Base-by-base conservation (phyloP, 2,113 vertebrate genomes). In the Oxyura jamaicensis region DNA sequence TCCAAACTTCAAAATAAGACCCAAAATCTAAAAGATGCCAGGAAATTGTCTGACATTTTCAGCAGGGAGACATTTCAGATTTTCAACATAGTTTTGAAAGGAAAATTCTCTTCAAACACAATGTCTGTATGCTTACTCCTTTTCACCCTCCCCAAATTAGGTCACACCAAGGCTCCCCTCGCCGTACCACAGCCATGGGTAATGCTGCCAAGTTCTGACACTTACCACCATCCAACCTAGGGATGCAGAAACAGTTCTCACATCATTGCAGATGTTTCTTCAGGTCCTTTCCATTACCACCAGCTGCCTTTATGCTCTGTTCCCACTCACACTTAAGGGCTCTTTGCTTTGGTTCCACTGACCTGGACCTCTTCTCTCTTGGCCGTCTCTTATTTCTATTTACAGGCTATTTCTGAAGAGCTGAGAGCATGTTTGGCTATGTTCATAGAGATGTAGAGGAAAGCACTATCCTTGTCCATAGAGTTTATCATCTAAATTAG, bases 1-100 rank as follows among this genome's bases (percentile, higher is more conserved):
- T 82, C 48, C 88, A 52, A 75, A 46, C 53, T 93, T 82, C 73
- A 79, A 72, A 84, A 44, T 18, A 76, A 53, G 39, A 63, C 36
- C 20, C 31, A 65, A 92, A 76, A 1, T 33, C 46, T 86, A 76
- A 5, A 48, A 76, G 66, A 81, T 91, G 86, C 66, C 69, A 69
- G 73, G 66, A 52, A 52, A 91, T 33, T 2, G 52, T 36, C 16
- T 94, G 93, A 81, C 86, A 94, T 95, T 95, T 96, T 92, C 80
- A 68, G 76, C 42, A 13, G 0, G 19, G 76, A 88, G 80, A 90
- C 68, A 88, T 91, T 94, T 95, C 80, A 58, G 41, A 44, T 81
- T 93, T 78, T 68, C 65, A 60, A 21, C 21, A 6, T 11, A 19
- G 21, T 90, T 88, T 41, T 25, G 77, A 76, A 52, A 81, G 39